phyloP scores from a whole-genome alignment of 2,888 invertebrate species.

The Drosophila fulvimacula region DNA sequence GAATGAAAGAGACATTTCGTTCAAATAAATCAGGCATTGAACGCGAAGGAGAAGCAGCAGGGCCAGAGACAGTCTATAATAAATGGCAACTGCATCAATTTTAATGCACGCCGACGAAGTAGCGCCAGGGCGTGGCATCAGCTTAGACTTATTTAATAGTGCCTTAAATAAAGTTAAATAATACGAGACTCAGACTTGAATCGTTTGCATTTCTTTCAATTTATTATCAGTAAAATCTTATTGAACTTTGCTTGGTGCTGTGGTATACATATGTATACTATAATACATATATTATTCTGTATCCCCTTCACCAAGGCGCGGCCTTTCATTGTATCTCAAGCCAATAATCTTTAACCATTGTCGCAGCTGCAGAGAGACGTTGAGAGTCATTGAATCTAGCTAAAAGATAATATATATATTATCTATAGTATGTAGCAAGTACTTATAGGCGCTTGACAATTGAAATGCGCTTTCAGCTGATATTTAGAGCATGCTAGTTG shows the following conservation, averaged over 20 bases:
- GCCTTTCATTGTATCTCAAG: background rate
- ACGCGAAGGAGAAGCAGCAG: background rate
- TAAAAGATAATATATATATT: background rate
- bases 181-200: background rate
- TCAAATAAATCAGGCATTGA: constrained; percentile 53
- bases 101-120: constrained; percentile 49
- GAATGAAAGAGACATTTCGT: constrained; percentile 53
- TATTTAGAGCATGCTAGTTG: background rate
- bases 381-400: constrained; percentile 22
- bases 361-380: background rate
- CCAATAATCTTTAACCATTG: background rate
- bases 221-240: background rate
- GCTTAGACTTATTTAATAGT: background rate
- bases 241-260: background rate
- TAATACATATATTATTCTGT: background rate
- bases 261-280: background rate
- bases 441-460: background rate
- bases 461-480: background rate
- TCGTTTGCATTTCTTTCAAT: background rate
- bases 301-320: background rate
- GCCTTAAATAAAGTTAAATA: background rate
- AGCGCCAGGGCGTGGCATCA: constrained; percentile 24
- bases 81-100: constrained; percentile 57
- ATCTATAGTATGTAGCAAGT: background rate
- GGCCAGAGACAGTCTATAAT: constrained; percentile 9